Evolutionary conservation across 2,113 vertebrate species (phyloP).

Genomic region (Scomber japonicus): DNA sequence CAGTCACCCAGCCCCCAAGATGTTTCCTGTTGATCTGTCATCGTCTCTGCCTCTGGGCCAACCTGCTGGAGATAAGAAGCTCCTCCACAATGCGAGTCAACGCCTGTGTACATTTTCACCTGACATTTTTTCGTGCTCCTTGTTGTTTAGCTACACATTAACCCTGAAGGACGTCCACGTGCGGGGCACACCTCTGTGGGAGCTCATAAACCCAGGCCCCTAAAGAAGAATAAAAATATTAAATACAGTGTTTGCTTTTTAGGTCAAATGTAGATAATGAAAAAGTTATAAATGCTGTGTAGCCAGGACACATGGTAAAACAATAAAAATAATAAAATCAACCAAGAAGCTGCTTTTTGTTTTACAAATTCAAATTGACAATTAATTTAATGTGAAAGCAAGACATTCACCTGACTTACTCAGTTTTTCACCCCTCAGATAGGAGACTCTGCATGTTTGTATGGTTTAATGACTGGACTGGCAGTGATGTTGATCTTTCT

Average conservation of each 20-base stretch:
- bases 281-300: not conserved
- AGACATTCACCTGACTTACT: no score
- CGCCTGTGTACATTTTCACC: not conserved
- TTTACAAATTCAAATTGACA: no score
- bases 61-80: not conserved
- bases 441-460: not conserved
- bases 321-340: no score
- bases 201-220: not conserved
- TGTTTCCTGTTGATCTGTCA: conserved; percentile 10
- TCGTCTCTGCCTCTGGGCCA: not conserved
- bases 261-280: not conserved
- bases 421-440: no score
- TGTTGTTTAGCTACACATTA: conserved; percentile 58
- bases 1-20: not conserved
- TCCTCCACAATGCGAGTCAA: conserved; percentile 1
- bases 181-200: not conserved
- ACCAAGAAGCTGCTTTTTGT: no score
- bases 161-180: conserved; percentile 4
- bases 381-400: no score
- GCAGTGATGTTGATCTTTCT: no score
- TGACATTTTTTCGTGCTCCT: conserved; percentile 6
- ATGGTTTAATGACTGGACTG: not conserved
- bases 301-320: not conserved
- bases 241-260: no score
- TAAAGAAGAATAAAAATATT: not conserved